Evolutionary conservation across 2,113 vertebrate genomes (phyloP), one percentile per base, ranked within the genome.

Genomic region (Gyps fulvus): DNA sequence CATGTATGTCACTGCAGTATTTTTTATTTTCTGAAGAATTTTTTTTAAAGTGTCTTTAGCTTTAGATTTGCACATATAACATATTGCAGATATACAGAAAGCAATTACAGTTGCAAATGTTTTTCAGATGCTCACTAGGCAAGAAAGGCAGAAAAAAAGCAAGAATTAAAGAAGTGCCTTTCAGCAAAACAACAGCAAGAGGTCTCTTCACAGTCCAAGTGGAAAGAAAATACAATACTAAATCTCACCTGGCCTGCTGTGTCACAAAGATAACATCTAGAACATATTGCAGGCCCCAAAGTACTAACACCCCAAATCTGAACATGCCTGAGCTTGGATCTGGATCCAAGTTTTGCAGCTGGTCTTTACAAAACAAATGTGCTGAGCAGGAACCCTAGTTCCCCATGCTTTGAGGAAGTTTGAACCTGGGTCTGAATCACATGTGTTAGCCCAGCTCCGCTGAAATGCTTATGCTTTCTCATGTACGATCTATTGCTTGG

Each of bases 161-260:
- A 76, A 96, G 89, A 96, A 93, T 72, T 72, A 54, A 95, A 95
- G 42, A 95, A 96, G 26, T 45, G 32, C n/a, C 72, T 90, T 95
- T 96, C 31, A 95, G 66, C 16, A 93, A 91, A 49, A 89, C 32
- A 71, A 80, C 23, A 34, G 73, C 16, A 58, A 95, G 78, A 83
- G 22, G 10, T 90, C 88, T 85, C 50, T 92, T 93, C 71, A 93
- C 47, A 67, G 58, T 40, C 14, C 31, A 76, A 59, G 47, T 20
- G 87, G 47, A 89, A 96, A 86, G 67, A 91, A 65, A 93, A 87
- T 82, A 91, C 83, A 89, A 65, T 55, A 95, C 47, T 65, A 89
- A 95, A 90, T 55, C 76, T 97, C 55, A 93, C 49, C 54, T 34
- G 18, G 19, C 49, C 19, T 85, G 10, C 32, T 49, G 6, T 31